Evolutionary conservation across 2,888 invertebrate genomes (phyloP), one percentile per base, ranked within the genome.

Genomic region (Seira sanloemensis): DNA sequence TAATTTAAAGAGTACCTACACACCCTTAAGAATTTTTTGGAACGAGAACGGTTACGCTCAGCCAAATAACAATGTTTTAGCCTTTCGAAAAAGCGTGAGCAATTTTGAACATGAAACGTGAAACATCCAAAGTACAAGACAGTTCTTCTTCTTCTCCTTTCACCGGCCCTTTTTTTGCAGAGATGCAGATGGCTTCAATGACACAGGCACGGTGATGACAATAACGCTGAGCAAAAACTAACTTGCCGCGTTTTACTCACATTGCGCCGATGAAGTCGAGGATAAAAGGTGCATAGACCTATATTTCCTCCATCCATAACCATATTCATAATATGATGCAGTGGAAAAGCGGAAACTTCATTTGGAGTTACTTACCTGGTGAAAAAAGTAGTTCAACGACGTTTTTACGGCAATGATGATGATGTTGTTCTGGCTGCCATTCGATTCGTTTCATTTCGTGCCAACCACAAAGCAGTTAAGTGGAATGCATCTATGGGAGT

Each of bases 401-500:
- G 58, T 58, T 58, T 58, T 58, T 58, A 58, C 58, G 18, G 58
- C 58, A 58, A 58, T 18, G 58, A 58, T 58, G 58, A 58, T 58
- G 18, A 58, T n/a, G 58, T 12, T 58, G 58, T 58, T 58, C 9
- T 58, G 5, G 9, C n/a, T 5, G 58, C 58, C n/a, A 58, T 18
- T 58, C 9, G 58, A 58, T 58, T 58, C 37, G 37, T 58, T 58
- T 58, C n/a, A 58, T 58, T 58, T 58, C 58, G n/a, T 58, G n/a
- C 58, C 58, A 58, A 58, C 58, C 58, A 58, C 58, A 58, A 58
- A 58, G 58, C 58, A 58, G 58, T 58, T 58, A 58, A 58, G 58
- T 58, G 58, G 37, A n/a, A 58, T 12, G 58, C 58, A 58, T 58
- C 16, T n/a, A 58, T 58, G 58, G 9, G 18, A 58, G 9, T 58